These are phyloP conservation scores for Larimichthys polyactis DNA, from an alignment of 2,113 vertebrate species.

Conservation along the genomic window DNA sequence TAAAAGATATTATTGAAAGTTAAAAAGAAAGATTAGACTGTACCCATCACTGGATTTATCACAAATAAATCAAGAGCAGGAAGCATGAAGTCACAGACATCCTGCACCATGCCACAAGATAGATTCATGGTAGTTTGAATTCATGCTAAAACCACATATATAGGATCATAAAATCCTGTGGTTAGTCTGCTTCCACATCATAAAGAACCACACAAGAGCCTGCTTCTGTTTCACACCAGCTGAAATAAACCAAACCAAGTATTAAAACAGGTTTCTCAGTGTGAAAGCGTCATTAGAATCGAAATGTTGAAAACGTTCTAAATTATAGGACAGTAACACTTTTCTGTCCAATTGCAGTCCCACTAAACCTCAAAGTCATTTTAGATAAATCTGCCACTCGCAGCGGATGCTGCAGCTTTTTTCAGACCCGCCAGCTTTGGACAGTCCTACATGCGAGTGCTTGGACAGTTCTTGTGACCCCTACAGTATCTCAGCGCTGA, in stretches of 20 bases:
- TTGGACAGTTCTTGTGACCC: constrained; percentile 20
- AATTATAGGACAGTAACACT: neutral
- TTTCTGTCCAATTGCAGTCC: neutral
- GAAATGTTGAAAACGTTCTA: neutral
- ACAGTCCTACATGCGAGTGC: constrained; percentile 4
- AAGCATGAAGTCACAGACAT: no score
- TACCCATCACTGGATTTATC: no score
- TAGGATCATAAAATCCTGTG: no score
- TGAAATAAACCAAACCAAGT: neutral
- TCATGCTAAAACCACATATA: no score
- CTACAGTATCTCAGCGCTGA: constrained; percentile 27
- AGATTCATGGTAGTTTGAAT: no score
- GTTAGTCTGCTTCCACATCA: no score
- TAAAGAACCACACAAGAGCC: no score
- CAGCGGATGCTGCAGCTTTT: neutral
- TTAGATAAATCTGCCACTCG: neutral
- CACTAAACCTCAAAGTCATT: neutral
- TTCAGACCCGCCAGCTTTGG: constrained; percentile 5
- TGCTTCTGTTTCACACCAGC: neutral
- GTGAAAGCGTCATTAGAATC: neutral
- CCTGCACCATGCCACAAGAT: no score
- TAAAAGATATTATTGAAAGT: no score
- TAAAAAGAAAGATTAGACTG: no score
- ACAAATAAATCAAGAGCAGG: no score
- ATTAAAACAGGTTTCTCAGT: neutral